These are phyloP conservation scores for Calliscelio sp. DNA, from an alignment of 2,888 invertebrate genomes.

Conservation along the genomic window DNA sequence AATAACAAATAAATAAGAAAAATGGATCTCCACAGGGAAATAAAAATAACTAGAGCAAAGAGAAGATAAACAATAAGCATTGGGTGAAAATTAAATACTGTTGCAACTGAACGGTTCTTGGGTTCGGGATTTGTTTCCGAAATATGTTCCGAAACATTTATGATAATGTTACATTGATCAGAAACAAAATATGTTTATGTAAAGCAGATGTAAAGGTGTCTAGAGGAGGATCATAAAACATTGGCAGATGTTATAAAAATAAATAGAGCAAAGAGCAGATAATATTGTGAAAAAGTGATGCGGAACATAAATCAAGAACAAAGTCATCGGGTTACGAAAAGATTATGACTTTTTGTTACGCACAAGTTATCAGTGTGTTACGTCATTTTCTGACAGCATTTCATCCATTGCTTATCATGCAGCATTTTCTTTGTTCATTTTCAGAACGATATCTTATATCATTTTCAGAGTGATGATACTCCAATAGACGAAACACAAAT, in stretches of 20 bases:
- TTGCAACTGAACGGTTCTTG: slow-evolving; percentile 38
- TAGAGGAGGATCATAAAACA: slow-evolving; percentile 27
- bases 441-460: too few relatives aligned
- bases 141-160: slow-evolving; percentile 39
- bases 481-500: too few relatives aligned
- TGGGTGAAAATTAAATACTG: slow-evolving; percentile 37
- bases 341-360: slow-evolving; percentile 10
- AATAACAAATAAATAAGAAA: too few relatives aligned
- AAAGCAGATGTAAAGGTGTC: slow-evolving; percentile 41
- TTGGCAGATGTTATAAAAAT: slow-evolving; percentile 48
- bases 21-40: too few relatives aligned
- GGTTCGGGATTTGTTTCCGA: not conserved
- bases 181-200: slow-evolving; percentile 26
- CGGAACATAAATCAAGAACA: slow-evolving; percentile 38
- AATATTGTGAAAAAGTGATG: slow-evolving; percentile 41
- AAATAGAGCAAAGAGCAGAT: slow-evolving; percentile 60
- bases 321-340: slow-evolving; percentile 43
- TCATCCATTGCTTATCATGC: too few relatives aligned
- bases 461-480: too few relatives aligned
- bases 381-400: too few relatives aligned
- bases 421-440: too few relatives aligned
- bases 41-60: slow-evolving; percentile 73
- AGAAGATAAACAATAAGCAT: slow-evolving; percentile 43
- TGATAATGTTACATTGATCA: slow-evolving; percentile 34
- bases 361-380: slow-evolving; percentile 11